Base-by-base conservation (phyloP, 2,888 invertebrate species). In the Drosophila longiperda region DNA sequence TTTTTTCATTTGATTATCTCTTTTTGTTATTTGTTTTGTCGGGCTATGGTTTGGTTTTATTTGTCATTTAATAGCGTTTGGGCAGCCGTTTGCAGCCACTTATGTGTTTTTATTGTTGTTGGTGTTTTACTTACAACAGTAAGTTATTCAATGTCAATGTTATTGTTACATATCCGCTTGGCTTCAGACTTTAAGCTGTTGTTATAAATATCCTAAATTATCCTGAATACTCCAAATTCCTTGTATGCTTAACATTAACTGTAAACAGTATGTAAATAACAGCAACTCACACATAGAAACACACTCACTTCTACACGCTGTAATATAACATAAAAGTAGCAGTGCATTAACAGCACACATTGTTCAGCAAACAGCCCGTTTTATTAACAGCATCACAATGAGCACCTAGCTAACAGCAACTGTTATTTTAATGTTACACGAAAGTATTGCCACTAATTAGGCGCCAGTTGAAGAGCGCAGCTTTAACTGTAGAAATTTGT, bases 1-100 rank as follows among this genome's bases (percentile, higher is more conserved):
- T 26, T 78, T 78, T 78, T 81, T 80, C 79, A 78, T 82, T 87
- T 80, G 78, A 77, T 73, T 64, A 32, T 45, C 23, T 23, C 23
- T 45, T 45, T 74, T 54, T 77, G 67, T 71, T 76, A 64, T 48
- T 66, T 40, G 58, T 67, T 74, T 62, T 64, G 45, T 23, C 45
- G 45, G 57, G 69, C 60, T 70, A 70, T 82, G 72, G 73, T 85
- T 83, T 73, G 71, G 74, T 79, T 80, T 59, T 66, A 11, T 72
- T 58, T 57, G 38, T 66, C 52, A 32, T 64, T 74, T 76, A 69
- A 54, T 34, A 53, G 23, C 29, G 60, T 69, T 54, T 32, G 32
- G 12, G 2, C 59, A 63, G 45, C 72, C 75, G 40, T 62, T 42
- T 50, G 57, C 38, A 40, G 26, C 11, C 29, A 61, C 34, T 36